A percentile compares a stretch with the other conserved stretches of the same genome.
These are phyloP conservation scores for Naso thynnoides DNA, from an alignment of 2,797 vertebrate species.

Conservation along the genomic window DNA sequence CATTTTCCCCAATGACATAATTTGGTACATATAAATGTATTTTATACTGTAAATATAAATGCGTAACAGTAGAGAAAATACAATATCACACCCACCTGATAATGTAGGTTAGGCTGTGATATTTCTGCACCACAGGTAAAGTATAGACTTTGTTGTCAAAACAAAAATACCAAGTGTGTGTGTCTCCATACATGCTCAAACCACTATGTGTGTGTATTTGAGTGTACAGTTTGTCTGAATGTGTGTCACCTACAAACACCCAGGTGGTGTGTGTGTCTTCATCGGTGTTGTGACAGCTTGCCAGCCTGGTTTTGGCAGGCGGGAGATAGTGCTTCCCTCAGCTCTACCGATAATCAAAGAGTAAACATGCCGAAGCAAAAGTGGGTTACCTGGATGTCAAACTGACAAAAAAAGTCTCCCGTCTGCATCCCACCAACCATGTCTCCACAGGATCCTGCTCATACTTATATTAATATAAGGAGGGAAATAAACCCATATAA, in stretches of 20 bases:
- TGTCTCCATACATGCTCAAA: constrained; percentile 9
- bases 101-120: background rate
- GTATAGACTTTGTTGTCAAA: constrained; percentile 28
- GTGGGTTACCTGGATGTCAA: constrained; percentile 84
- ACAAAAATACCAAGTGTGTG: constrained; percentile 16
- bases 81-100: background rate
- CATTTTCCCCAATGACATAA: background rate
- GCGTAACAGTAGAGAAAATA: background rate
- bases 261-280: constrained; percentile 75
- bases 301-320: constrained; percentile 75
- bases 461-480: constrained; percentile 52
- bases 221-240: constrained; percentile 29
- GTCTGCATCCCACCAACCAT: constrained; percentile 48
- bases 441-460: constrained; percentile 25
- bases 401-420: constrained; percentile 70
- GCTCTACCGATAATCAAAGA: constrained; percentile 81
- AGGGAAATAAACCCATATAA: constrained; percentile 44
- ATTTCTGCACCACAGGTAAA: background rate
- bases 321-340: constrained; percentile 78
- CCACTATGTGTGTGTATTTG: constrained; percentile 1
- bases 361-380: constrained; percentile 78
- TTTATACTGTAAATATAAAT: background rate
- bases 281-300: constrained; percentile 79
- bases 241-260: constrained; percentile 66
- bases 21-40: background rate